These are phyloP conservation scores for Carterocephalus palaemon DNA, from an alignment of 2,888 invertebrate genomes.

Conservation along the genomic window DNA sequence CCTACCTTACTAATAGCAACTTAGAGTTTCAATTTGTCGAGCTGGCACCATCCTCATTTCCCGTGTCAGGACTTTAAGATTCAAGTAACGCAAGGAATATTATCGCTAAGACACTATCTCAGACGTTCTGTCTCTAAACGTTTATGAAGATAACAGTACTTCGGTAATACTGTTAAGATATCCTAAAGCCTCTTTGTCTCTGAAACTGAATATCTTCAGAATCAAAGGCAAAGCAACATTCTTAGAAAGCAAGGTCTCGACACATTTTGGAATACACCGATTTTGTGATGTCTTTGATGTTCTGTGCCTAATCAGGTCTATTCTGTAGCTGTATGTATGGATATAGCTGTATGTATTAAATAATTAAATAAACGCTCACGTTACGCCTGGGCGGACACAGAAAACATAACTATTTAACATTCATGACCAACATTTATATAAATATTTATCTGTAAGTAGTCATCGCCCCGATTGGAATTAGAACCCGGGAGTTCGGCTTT, in stretches of 20 bases:
- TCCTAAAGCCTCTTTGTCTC: constrained; percentile 12
- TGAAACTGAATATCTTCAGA: constrained; percentile 16
- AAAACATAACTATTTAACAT: too few species aligned
- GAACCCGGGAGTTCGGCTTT: too few species aligned
- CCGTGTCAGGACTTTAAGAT: not conserved
- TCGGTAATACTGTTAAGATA: constrained; percentile 9
- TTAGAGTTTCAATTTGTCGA: not conserved
- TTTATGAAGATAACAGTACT: not conserved
- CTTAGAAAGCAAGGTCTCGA: constrained; percentile 5
- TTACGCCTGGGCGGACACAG: too few species aligned
- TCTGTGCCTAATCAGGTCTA: too few species aligned
- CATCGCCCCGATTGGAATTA: too few species aligned
- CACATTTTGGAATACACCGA: too few species aligned
- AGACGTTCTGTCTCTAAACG: not conserved
- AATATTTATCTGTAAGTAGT: too few species aligned
- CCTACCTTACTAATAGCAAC: not conserved
- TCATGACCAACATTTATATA: too few species aligned
- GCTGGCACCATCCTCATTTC: not conserved
- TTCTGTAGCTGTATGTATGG: too few species aligned
- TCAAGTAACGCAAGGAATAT: not conserved
- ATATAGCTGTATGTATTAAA: too few species aligned
- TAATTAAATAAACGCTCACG: too few species aligned
- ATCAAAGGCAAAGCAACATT: constrained; percentile 20
- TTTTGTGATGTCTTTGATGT: too few species aligned
- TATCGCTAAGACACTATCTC: constrained; percentile 1